Base-by-base conservation (phyloP, 2,113 vertebrate genomes). In the Oxygymnocypris stewartii region DNA sequence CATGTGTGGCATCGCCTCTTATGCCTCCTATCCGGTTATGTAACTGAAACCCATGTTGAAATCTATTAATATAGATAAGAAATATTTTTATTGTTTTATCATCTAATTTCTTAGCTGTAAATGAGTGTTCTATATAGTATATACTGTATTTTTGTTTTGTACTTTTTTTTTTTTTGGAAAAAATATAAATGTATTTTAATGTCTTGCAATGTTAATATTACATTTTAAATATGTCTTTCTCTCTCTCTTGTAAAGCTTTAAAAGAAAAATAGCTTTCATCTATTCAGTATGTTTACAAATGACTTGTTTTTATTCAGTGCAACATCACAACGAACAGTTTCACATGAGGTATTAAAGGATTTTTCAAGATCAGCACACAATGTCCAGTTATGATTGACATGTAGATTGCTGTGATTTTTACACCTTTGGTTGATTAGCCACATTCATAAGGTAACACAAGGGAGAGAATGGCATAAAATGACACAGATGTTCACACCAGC, bases 261-360 rank as follows among this genome's bases (percentile, higher is more conserved):
- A 40, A 65, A 54, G 6, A 37, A 78, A 89, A 69, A 14, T 87
- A 37, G 14, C 84, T 79, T 79, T 28, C 51, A 84, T 11, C 83
- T 73, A 1, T 28, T 71, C 47, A 73, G 1, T 86, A 51, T 84
- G 73, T 89, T 75, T 88, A 94, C 93, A 95, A 95, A 95, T 94
- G 90, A 94, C 85, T 91, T 94, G 92, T 92, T 95, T 95, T 95
- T 93, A 90, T 93, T 95, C 94, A 95, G 94, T 95, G 94, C 94
- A 96, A 96, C 94, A 95, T 93, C 94, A 96, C 95, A 94, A 95
- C 95, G 94, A 95, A 95, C 94, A 95, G 94, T 93, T 94, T 95
- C 93, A 95, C 94, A 96, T 95, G 95, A 95, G 95, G 94, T 96
- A 95, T 95, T 95, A 94, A 95, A 95, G 94, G 89, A 93, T 94